phyloP scores from a whole-genome alignment of 2,888 invertebrate species.

The Chrysolina haemoptera region DNA sequence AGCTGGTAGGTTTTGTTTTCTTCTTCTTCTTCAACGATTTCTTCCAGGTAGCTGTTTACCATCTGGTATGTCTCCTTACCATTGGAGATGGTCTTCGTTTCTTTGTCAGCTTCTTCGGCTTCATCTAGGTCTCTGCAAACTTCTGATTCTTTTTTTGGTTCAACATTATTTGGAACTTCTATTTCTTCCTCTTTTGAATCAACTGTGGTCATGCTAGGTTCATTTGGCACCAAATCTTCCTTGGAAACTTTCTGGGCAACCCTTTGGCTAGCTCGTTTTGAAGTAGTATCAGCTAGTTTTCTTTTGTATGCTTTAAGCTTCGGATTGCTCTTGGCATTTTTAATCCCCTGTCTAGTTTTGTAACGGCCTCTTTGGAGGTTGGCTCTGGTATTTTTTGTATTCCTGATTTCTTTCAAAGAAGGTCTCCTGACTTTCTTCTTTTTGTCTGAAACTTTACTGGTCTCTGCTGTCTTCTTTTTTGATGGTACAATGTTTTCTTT shows the following conservation, averaged over 20 bases:
- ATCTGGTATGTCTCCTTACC: conserved; percentile 12
- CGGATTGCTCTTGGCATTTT: neutral
- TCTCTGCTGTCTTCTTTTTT: neutral
- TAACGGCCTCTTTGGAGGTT: neutral
- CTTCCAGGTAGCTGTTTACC: conserved; percentile 24
- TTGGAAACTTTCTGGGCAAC: neutral
- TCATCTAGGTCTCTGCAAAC: neutral
- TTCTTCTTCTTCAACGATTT: neutral
- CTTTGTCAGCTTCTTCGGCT: neutral
- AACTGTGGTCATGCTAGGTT: too few species aligned
- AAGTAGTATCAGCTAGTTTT: neutral
- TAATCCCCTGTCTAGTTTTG: neutral
- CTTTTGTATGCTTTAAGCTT: neutral
- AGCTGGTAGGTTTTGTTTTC: neutral
- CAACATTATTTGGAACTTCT: neutral
- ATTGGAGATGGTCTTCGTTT: neutral
- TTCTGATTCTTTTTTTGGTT: conserved; percentile 14
- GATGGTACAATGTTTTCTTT: neutral
- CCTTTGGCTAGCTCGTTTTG: neutral
- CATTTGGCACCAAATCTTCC: neutral
- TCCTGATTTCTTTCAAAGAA: conserved; percentile 8
- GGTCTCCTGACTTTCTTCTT: neutral
- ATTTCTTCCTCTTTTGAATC: neutral
- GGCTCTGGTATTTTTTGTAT: neutral
- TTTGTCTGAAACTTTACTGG: neutral